Evolutionary conservation across 2,113 vertebrate genomes (phyloP), one percentile per base, ranked within the genome.

Genomic region (Dicrurus megarhynchus): DNA sequence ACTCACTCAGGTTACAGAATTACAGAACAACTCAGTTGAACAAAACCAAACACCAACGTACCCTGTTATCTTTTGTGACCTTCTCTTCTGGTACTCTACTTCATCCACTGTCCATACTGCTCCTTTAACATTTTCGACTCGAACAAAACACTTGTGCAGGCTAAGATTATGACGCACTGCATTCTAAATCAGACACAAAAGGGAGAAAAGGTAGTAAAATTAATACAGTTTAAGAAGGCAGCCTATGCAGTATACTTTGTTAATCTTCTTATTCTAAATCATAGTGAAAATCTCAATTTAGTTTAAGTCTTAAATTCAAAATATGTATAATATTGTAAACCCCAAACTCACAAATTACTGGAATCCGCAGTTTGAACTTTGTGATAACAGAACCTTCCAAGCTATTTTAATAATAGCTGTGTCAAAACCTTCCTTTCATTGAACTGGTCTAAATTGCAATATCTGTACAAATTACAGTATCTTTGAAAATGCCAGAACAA

Each of bases 71-170:
- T 99, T 99, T 98, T 99, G 99, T 96, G 99, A 99, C 98, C 99
- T 98, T 98, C 99, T 98, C 98, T 99, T 99, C 98, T 99, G 99
- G 98, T 99, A 99, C 97, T 99, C 99, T 98, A 99, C 98, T 98
- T 99, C 99, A 70, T 99, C 99, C 96, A 99, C 99, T 76, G 99
- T 99, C 99, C 99, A 99, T 95, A 99, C 99, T 74, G 99, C 99
- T 93, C 99, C 99, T 98, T 99, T 99, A 97, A 99, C 99, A 92
- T 99, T 99, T 98, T 99, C 99, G 97, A 99, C 99, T 88, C 99
- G 99, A 98, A 99, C 99, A 98, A 99, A 99, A 99, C 99, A 99
- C 98, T 99, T 99, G 98, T 99, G 99, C 98, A 99, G 99, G 97
- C 99, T 99, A 93, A 99, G 99, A 98, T 99, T 99, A 98, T 99